A percentile compares a stretch with the other conserved stretches of the same genome.
Conservation (phyloP, 2,888 invertebrate genomes). For the Taphrorychus bicolor region DNA sequence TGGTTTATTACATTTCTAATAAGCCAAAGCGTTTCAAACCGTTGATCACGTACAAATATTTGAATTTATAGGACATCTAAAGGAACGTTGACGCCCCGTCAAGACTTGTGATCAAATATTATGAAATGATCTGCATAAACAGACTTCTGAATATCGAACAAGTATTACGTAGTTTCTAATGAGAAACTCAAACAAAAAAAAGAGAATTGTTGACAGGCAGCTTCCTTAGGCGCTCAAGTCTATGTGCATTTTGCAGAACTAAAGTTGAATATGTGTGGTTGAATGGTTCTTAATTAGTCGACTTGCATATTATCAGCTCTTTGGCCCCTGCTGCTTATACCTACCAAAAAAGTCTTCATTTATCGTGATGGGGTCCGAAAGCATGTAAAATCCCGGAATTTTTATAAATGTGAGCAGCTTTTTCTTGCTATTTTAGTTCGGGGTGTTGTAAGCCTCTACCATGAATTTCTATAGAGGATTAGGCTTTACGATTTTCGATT, state of each 20-base stretch:
- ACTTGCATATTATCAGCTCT: background rate
- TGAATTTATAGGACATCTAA: too few species aligned
- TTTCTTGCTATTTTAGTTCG: conserved; percentile 23
- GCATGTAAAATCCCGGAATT: conserved; percentile 12
- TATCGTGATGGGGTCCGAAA: background rate
- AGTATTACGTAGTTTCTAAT: background rate
- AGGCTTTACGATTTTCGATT: conserved; percentile 60
- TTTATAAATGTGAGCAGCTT: conserved; percentile 28
- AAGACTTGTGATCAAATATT: background rate
- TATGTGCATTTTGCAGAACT: background rate
- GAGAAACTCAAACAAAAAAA: background rate
- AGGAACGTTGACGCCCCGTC: too few species aligned
- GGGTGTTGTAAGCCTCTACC: conserved; percentile 45
- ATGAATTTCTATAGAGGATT: conserved; percentile 58
- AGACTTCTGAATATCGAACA: background rate
- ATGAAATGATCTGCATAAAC: background rate
- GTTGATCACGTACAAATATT: too few species aligned
- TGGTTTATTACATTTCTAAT: too few species aligned
- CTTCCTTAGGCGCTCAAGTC: background rate
- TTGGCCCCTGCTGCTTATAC: background rate
- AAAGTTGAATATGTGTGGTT: background rate
- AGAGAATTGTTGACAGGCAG: background rate
- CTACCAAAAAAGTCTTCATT: background rate
- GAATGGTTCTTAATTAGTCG: background rate
- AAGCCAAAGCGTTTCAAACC: too few species aligned